Evolutionary conservation across 1,140 invertebrate species (phyloP).

Genomic region (Dendroctonus valens): DNA sequence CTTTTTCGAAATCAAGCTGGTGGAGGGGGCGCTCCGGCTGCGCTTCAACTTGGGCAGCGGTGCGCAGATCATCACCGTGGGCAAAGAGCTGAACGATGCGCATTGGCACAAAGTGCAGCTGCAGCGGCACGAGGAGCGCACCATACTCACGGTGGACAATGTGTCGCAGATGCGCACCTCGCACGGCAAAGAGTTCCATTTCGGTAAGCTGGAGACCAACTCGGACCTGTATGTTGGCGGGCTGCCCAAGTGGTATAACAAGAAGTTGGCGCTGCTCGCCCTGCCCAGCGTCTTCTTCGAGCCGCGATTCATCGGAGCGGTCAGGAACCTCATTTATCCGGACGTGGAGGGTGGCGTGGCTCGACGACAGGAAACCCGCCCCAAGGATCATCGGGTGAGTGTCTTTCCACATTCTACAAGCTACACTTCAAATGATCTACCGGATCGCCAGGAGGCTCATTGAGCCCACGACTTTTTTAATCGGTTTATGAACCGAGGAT

Average conservation of each 20-base stretch:
- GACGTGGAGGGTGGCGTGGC: conserved; percentile 70
- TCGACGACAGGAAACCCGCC: conserved; percentile 73
- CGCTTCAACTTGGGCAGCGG: conserved; percentile 78
- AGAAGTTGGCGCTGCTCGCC: conserved; percentile 76
- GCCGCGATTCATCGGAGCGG: conserved; percentile 79
- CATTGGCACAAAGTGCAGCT: conserved; percentile 89
- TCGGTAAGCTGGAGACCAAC: conserved; percentile 80
- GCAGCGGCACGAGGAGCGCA: conserved; percentile 71
- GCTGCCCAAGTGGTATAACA: conserved; percentile 85
- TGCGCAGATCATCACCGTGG: conserved; percentile 83
- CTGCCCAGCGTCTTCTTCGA: conserved; percentile 89
- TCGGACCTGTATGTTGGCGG: conserved; percentile 91
- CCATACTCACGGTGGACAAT: conserved; percentile 78
- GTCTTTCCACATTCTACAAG: too few species aligned
- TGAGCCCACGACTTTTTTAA: too few species aligned
- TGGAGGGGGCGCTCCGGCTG: conserved; percentile 83
- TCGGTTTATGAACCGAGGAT: too few species aligned
- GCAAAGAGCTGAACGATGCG: conserved; percentile 80
- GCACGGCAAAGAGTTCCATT: conserved; percentile 80
- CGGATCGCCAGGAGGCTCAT: too few species aligned
- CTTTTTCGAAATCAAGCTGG: conserved; percentile 93
- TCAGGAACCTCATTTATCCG: conserved; percentile 83
- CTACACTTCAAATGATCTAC: too few species aligned
- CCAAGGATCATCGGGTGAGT: conserved; percentile 73
- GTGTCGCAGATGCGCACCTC: conserved; percentile 71